These are phyloP conservation scores for Helicoverpa armigera DNA, from an alignment of 1,140 invertebrate species.

Conservation along the genomic window DNA sequence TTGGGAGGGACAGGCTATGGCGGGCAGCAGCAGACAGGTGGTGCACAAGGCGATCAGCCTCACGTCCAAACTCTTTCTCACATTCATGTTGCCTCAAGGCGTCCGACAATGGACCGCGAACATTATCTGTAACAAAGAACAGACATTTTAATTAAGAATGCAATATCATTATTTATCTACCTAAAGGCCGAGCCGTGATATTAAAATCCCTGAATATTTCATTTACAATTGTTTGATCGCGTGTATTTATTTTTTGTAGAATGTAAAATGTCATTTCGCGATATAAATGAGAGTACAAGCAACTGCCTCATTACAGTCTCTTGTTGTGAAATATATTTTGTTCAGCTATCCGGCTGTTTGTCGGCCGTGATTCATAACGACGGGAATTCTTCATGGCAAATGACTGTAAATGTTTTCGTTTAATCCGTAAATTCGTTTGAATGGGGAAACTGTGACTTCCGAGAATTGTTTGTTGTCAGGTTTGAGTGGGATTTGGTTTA, in stretches of 20 bases:
- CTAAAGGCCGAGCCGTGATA: not conserved
- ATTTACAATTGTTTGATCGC: not conserved
- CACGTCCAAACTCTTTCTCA: slow-evolving; percentile 74
- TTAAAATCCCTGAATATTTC: slow-evolving; percentile 17
- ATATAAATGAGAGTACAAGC: slow-evolving; percentile 20
- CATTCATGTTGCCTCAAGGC: slow-evolving; percentile 82
- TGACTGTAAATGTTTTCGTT: slow-evolving; percentile 44
- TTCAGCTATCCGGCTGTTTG: slow-evolving; percentile 36
- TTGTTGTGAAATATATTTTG: slow-evolving; percentile 43
- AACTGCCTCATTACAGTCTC: slow-evolving; percentile 28
- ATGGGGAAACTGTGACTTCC: slow-evolving; percentile 14
- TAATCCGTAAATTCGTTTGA: slow-evolving; percentile 40
- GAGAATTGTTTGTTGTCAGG: not conserved
- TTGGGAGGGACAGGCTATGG: slow-evolving; percentile 90
- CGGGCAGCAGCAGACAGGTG: slow-evolving; percentile 75
- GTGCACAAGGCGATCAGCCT: slow-evolving; percentile 81
- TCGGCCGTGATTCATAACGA: slow-evolving; percentile 42
- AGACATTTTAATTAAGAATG: not conserved
- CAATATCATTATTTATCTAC: not conserved
- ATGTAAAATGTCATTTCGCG: slow-evolving; percentile 17
- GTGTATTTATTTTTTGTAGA: slow-evolving; percentile 31
- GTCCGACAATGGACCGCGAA: slow-evolving; percentile 64
- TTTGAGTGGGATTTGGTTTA: not conserved
- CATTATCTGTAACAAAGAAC: slow-evolving; percentile 84
- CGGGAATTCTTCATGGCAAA: slow-evolving; percentile 38